Conservation (phyloP, 2,888 invertebrate species). For the Coleophora flavipennella region DNA sequence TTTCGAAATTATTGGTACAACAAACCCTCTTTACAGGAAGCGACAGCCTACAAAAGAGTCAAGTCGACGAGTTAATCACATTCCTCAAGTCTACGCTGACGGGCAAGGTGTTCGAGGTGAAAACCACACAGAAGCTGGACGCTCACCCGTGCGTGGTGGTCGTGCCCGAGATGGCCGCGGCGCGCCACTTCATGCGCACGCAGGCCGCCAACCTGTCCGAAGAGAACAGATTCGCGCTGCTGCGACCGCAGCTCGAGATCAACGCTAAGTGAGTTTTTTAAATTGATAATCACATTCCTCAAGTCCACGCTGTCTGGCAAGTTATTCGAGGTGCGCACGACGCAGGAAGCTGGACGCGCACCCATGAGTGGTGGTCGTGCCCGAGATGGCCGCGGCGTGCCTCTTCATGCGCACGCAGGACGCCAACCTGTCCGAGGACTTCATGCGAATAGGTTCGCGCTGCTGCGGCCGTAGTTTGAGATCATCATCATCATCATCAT, state of each 20-base stretch:
- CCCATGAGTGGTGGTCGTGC: conserved; percentile 95
- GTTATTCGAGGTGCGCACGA: conserved; percentile 87
- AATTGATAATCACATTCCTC: conserved; percentile 86
- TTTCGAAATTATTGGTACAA: no score
- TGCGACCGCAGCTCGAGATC: conserved; percentile 94
- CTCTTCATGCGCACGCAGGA: conserved; percentile 95
- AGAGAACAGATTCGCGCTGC: conserved; percentile 86
- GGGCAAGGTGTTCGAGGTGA: conserved; percentile 87
- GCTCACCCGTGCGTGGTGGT: conserved; percentile 95
- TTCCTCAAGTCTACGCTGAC: conserved; percentile 85
- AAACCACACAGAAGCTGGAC: conserved; percentile 87
- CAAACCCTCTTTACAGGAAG: conserved; percentile 59
- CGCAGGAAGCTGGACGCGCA: conserved; percentile 88
- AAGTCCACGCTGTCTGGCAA: conserved; percentile 83
- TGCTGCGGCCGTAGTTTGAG: conserved; percentile 93
- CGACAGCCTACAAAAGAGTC: conserved; percentile 79
- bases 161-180: conserved; percentile 97
- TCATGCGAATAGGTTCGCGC: conserved; percentile 84
- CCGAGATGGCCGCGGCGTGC: conserved; percentile 96
- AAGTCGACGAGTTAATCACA: conserved; percentile 83
- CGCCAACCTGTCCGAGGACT: conserved; percentile 85
- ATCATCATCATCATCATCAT: no score
- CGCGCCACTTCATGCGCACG: conserved; percentile 93
- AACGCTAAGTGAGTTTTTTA: conserved; percentile 83
- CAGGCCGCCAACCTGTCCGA: conserved; percentile 87